Conservation (phyloP, 2,797 vertebrate genomes). For the Poeciliopsis paucimaculata region DNA sequence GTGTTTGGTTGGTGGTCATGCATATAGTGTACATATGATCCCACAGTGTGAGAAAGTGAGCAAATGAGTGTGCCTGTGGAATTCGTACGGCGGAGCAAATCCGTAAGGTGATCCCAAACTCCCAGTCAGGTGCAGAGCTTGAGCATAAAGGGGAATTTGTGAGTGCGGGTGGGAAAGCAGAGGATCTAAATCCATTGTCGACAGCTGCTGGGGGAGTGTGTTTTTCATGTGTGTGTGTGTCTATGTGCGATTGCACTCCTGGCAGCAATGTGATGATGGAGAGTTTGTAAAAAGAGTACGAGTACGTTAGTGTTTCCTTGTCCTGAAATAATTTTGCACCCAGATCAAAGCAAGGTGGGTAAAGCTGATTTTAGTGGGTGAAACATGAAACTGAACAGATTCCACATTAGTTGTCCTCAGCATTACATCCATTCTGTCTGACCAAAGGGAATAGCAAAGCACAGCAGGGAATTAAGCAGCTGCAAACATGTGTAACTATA, state of each 20-base stretch:
- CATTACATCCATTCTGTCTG: slow-evolving; percentile 42
- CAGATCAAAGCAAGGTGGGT: slow-evolving; percentile 65
- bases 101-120: slow-evolving; percentile 78
- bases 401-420: slow-evolving; percentile 56
- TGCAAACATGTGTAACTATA: slow-evolving; percentile 61
- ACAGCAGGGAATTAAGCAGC: slow-evolving; percentile 57
- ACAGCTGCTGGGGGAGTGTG: slow-evolving; percentile 77
- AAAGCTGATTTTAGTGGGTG: slow-evolving; percentile 55
- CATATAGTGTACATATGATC: slow-evolving; percentile 35
- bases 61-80: slow-evolving; percentile 53
- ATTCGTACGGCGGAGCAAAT: slow-evolving; percentile 65
- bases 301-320: slow-evolving; percentile 67
- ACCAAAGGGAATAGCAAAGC: slow-evolving; percentile 46
- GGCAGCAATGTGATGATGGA: slow-evolving; percentile 43
- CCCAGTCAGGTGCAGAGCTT: slow-evolving; percentile 79
- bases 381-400: slow-evolving; percentile 65
- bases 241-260: slow-evolving; percentile 42
- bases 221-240: slow-evolving; percentile 44
- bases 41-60: slow-evolving; percentile 28
- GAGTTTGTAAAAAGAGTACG: slow-evolving; percentile 51
- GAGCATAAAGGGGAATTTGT: slow-evolving; percentile 78
- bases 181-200: slow-evolving; percentile 73
- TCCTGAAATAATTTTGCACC: slow-evolving; percentile 61
- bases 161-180: slow-evolving; percentile 73
- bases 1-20: slow-evolving; percentile 57